Base-by-base conservation (phyloP, 92 coral and sea anemone species). In the Anthopleura xanthogrammica region DNA sequence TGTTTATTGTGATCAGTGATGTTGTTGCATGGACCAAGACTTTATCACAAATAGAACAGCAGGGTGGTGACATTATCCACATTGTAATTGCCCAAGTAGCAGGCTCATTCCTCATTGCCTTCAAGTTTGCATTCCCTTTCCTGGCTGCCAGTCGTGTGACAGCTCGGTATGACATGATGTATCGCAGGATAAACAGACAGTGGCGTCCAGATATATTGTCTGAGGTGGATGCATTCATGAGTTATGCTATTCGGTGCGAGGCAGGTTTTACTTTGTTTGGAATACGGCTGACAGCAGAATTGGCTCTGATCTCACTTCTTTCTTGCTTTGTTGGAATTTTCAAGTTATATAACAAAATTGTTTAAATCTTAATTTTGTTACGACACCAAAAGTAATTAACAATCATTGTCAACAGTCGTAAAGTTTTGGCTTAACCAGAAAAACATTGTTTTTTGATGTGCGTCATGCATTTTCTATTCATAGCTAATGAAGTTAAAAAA, bases 101-200 rank as follows among this genome's bases (percentile, higher is more conserved):
- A 2, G 94, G 91, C 4, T 91, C 91, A 41, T 82, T 83, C 57
- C 79, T 91, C 22, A 78, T 88, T 19, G 88, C 94, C 3, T 85
- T 88, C 85, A 89, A 88, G 78, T 91, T 87, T 85, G 94, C 92
- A 12, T 91, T 91, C 60, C 92, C 94, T 23, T 81, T 91, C 72
- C 80, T 83, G 40, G 87, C 90, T 5, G 94, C 94, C 24, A 88
- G 94, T 83, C 78, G 86, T 80, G 92, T 86, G 41, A 91, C 94
- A 41, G 85, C 88, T 40, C 79, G 83, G 60, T 91, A 82, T 86
- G 88, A 88, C 56, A 77, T 75, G 52, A 86, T 91, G 92, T 85
- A 88, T 73, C 78, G 87, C 54, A 55, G 48, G 16, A 16, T 91
- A 50, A 88, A 88, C 83, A 81, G 92, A 68, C 46, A 82, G 29